These are phyloP conservation scores for Gadus macrocephalus DNA, from an alignment of 2,113 vertebrate species.

Conservation along the genomic window DNA sequence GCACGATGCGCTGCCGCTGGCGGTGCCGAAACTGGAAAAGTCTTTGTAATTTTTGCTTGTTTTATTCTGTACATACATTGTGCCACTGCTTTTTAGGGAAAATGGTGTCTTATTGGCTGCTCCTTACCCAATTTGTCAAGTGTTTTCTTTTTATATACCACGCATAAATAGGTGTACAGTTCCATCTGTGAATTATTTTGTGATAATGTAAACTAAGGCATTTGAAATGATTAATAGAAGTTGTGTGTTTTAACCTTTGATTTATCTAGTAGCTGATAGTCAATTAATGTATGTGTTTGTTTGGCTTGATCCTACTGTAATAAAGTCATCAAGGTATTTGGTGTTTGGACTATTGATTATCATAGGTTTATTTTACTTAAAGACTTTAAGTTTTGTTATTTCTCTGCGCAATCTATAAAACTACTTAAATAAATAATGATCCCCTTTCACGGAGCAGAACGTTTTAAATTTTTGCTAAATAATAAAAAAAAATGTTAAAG, in stretches of 20 bases:
- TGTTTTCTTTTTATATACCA: constrained; percentile 1
- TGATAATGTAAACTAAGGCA: neutral
- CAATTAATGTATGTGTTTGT: constrained; percentile 38
- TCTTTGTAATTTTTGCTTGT: constrained; percentile 16
- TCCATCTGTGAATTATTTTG: constrained; percentile 7
- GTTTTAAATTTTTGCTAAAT: too few species aligned
- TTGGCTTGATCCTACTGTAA: constrained; percentile 44
- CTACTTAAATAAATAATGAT: too few species aligned
- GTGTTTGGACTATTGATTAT: constrained; percentile 11
- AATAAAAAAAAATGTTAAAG: too few species aligned
- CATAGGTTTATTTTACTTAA: neutral
- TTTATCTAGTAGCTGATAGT: constrained; percentile 24
- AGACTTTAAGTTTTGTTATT: neutral
- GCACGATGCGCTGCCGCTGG: constrained; percentile 5
- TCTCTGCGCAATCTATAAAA: too few species aligned
- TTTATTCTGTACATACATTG: constrained; percentile 4
- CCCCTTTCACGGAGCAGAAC: too few species aligned
- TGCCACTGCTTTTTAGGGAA: constrained; percentile 1
- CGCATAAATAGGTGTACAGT: neutral
- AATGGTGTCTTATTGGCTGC: neutral
- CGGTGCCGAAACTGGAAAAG: constrained; percentile 23
- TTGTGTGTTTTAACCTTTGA: constrained; percentile 1
- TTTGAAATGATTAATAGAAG: neutral
- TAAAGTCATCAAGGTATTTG: constrained; percentile 41
- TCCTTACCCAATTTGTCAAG: neutral